Conservation (phyloP, 37 sponge, comb jelly and placozoan species). For the Ianthella basta region DNA sequence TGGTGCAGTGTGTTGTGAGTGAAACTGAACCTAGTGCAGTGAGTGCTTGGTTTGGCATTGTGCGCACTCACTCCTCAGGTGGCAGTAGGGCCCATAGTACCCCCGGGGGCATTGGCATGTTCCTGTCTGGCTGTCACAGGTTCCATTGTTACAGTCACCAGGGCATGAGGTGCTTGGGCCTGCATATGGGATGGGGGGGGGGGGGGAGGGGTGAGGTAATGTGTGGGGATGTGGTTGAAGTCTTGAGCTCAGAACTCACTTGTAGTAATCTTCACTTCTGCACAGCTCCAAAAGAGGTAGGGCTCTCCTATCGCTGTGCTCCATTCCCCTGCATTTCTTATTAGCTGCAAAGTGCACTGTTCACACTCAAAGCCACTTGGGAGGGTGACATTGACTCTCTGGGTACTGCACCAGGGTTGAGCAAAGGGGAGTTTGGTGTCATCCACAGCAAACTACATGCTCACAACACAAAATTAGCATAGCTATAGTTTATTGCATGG, state of each 20-base stretch:
- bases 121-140: constrained; percentile 16
- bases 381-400: constrained; percentile 36
- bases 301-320: neutral
- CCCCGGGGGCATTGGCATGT: constrained; percentile 42
- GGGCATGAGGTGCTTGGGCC: neutral
- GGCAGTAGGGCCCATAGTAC: constrained; percentile 59
- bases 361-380: constrained; percentile 61
- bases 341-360: constrained; percentile 53
- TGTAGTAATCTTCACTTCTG: constrained; percentile 38
- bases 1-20: too few species aligned
- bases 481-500: too few species aligned
- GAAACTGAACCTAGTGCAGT: too few species aligned
- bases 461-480: too few species aligned
- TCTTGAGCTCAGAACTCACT: neutral
- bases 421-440: too few species aligned
- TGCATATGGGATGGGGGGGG: neutral
- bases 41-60: too few species aligned
- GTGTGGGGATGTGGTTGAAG: too few species aligned
- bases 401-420: too few species aligned
- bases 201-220: too few species aligned
- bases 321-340: constrained; percentile 75
- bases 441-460: too few species aligned
- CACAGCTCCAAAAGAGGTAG: constrained; percentile 77
- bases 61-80: constrained; percentile 43
- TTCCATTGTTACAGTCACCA: constrained; percentile 46